Evolutionary conservation across 2,888 invertebrate genomes (phyloP).

Genomic region (Bimastos eiseni): DNA sequence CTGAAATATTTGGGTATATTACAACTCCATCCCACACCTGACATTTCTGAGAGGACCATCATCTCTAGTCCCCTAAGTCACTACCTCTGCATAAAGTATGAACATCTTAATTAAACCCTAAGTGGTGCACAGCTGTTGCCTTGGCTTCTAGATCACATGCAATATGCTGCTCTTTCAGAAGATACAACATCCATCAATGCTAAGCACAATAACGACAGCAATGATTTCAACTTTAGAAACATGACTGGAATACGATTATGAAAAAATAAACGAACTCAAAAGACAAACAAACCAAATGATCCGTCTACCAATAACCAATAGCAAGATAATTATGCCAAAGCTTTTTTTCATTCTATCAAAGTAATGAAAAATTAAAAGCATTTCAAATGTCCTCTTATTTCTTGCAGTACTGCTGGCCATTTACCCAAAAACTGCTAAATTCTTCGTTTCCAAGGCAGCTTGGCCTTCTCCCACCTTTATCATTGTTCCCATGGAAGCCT

Average conservation of each 20-base stretch:
- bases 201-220: constrained; percentile 2
- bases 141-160: not conserved
- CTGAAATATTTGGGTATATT: too few species aligned
- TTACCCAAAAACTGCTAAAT: not conserved
- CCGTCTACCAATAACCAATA: not conserved
- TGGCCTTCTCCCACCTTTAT: not conserved
- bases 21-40: too few species aligned
- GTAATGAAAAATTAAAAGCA: not conserved
- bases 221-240: not conserved
- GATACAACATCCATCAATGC: not conserved
- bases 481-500: not conserved
- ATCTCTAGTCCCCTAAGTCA: too few species aligned
- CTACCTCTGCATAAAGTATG: too few species aligned
- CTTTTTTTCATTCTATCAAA: not conserved
- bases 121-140: not conserved
- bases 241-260: constrained; percentile 20
- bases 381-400: not conserved
- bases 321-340: not conserved
- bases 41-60: too few species aligned
- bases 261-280: not conserved
- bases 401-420: not conserved
- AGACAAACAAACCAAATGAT: not conserved
- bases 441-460: not conserved
- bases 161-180: not conserved
- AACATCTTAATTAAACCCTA: not conserved